Base-by-base conservation (phyloP, 2,113 vertebrate genomes). In the Alligator sinensis region DNA sequence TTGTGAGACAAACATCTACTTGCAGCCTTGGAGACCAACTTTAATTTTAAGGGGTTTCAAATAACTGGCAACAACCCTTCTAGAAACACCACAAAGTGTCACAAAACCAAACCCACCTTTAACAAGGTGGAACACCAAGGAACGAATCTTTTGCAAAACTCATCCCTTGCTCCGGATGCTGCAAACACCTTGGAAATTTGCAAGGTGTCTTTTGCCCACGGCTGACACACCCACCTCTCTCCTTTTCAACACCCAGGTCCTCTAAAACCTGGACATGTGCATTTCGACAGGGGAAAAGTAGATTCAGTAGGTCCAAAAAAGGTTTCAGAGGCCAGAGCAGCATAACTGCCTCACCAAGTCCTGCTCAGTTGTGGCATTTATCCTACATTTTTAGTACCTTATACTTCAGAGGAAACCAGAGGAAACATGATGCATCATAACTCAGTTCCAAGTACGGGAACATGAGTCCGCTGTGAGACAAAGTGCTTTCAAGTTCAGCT, bases 61-160 rank as follows among this genome's bases (percentile, higher is more conserved):
- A 97, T 96, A 72, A 38, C 11, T 34, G 19, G 38, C 30, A 38
- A 96, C 94, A 87, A 93, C 95, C 94, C 94, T 95, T 96, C 96
- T 96, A 95, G 96, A 96, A 97, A 97, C 95, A 96, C 95, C 96
- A 93, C 90, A 5, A 72, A 95, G 4, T 96, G 96, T 95, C 95
- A 97, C 66, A 0, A 86, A 96, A 96, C 96, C 96, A 96, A 96
- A 96, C 95, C 96, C 96, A 96, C 96, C 96, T 97, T 95, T 95
- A 96, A 96, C 96, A 95, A 92, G 94, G 94, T 95, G 96, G 96
- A 97, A 95, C 94, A 96, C 96, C 96, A 95, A 87, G 93, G 94
- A 96, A 93, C 96, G 96, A 97, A 94, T 92, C 95, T 95, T 94
- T 95, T 96, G 93, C 95, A 96, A 97, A 97, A 96, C 96, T 96